Conservation (phyloP, 2,113 vertebrate species). For the Lasiurus cinereus region DNA sequence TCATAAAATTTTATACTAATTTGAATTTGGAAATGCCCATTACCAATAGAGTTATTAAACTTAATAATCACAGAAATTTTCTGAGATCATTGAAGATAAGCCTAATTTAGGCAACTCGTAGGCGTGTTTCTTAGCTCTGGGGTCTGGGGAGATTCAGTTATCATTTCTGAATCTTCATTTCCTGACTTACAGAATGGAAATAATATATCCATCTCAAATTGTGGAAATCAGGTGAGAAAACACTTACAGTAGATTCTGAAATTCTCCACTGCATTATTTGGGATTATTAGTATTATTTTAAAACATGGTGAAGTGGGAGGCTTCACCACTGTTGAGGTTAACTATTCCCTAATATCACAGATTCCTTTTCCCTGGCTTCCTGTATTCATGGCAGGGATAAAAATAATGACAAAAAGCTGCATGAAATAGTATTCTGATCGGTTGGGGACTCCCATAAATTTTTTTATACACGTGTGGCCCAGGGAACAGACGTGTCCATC, state of each 20-base stretch:
- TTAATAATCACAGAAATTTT: slow-evolving; percentile 66
- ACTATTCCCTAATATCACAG: neutral
- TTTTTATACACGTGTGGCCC: neutral
- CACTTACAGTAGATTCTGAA: neutral
- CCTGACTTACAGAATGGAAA: neutral
- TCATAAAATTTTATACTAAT: slow-evolving; percentile 65
- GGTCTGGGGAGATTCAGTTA: slow-evolving; percentile 44
- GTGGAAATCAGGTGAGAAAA: neutral
- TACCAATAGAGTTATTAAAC: slow-evolving; percentile 65
- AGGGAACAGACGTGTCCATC: neutral
- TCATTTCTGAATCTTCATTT: slow-evolving; percentile 42
- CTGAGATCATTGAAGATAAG: slow-evolving; percentile 38
- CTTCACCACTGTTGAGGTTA: neutral
- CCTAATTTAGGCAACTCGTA: neutral
- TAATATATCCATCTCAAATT: neutral
- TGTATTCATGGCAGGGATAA: neutral
- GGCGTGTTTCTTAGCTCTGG: neutral
- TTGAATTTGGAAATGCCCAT: slow-evolving; percentile 68
- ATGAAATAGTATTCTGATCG: neutral
- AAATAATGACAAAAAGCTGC: neutral
- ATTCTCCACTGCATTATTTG: neutral
- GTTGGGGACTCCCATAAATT: neutral
- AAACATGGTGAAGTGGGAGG: neutral
- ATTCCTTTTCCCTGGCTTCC: neutral
- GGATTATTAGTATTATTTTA: neutral